These are phyloP conservation scores for Drosophila yooni DNA, from an alignment of 2,888 invertebrate species.

Conservation along the genomic window DNA sequence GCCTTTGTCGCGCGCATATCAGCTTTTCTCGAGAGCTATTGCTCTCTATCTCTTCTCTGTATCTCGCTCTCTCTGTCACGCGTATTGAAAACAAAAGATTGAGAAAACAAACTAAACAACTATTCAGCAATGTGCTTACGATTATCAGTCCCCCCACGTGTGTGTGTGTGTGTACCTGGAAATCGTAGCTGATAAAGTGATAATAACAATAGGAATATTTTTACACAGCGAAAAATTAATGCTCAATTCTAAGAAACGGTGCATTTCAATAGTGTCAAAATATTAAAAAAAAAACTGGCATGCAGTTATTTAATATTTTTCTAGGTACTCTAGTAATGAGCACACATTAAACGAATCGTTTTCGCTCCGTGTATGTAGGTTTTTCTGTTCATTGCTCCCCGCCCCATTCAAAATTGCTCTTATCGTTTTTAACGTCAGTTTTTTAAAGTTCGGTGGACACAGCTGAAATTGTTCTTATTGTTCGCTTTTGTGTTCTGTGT, in stretches of 20 bases:
- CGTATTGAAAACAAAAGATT: conserved; percentile 71
- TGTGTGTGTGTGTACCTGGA: conserved; percentile 48
- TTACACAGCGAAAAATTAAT: conserved; percentile 32
- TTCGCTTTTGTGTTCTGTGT: conserved; percentile 51
- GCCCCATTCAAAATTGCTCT: conserved; percentile 27
- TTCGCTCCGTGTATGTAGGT: conserved; percentile 39
- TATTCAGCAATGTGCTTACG: conserved; percentile 21
- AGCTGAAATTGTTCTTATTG: conserved; percentile 60
- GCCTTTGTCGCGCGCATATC: conserved; percentile 64
- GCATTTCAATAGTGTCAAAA: not conserved
- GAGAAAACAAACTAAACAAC: conserved; percentile 74
- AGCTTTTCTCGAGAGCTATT: conserved; percentile 19
- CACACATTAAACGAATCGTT: not conserved
- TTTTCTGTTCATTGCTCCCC: conserved; percentile 10
- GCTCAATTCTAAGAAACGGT: not conserved
- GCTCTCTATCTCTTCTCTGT: conserved; percentile 18
- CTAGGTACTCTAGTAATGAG: not conserved
- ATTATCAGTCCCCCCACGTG: conserved; percentile 16
- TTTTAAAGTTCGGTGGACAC: conserved; percentile 62
- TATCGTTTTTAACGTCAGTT: conserved; percentile 53
- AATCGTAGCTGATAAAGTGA: conserved; percentile 67
- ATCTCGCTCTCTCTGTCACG: conserved; percentile 5
- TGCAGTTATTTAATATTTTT: not conserved
- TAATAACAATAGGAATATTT: conserved; percentile 34
- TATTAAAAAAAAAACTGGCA: not conserved